phyloP scores from a whole-genome alignment of 2,797 vertebrate genomes.

The Tolypeutes matacus region DNA sequence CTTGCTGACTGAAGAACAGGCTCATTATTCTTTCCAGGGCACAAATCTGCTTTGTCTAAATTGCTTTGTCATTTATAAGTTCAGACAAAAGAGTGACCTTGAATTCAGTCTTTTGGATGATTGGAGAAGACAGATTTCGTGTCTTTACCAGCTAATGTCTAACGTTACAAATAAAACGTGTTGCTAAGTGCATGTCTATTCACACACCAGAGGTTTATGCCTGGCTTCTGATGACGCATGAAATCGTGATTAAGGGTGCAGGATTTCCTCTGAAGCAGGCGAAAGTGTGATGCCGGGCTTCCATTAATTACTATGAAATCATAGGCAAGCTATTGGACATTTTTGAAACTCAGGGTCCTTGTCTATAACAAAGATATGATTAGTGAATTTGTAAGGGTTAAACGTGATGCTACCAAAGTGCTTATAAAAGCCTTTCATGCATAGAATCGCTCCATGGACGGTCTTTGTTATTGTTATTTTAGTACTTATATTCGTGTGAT shows the following conservation, averaged over 20 bases:
- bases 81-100: background rate
- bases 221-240: background rate
- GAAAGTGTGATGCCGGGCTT: background rate
- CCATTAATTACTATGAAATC: too few species aligned
- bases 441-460: background rate
- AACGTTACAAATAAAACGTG: background rate
- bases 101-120: background rate
- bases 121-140: background rate
- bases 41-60: background rate
- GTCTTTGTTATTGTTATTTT: background rate
- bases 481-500: background rate
- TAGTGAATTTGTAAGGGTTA: background rate
- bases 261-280: background rate
- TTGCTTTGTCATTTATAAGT: background rate
- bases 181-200: background rate
- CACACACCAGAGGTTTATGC: background rate
- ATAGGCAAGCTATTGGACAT: background rate
- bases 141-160: background rate
- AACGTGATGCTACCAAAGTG: background rate
- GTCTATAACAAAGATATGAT: background rate
- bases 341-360: background rate
- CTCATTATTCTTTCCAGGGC: background rate
- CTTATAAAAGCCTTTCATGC: background rate
- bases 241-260: background rate
- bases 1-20: background rate